Percentiles rank a stretch among this genome's conserved stretches.
Conservation (phyloP, 2,113 vertebrate genomes). For the Machaerirhynchus nigripectus region DNA sequence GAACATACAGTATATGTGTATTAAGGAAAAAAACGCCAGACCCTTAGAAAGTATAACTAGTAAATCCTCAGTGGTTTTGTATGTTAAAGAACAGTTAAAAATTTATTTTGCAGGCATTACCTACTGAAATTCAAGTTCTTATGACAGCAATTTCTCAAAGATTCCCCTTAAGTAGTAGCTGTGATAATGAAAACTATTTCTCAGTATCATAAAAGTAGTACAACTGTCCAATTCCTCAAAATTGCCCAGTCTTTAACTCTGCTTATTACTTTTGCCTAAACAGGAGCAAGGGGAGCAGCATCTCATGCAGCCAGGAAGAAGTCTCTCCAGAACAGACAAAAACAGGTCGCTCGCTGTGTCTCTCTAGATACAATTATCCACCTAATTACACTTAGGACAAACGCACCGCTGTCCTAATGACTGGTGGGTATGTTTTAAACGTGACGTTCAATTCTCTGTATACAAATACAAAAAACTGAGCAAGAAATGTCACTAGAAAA, state of each 20-base stretch:
- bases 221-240: not conserved
- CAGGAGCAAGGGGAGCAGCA: not conserved
- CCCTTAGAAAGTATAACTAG: not conserved
- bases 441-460: not conserved
- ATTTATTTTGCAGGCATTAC: not conserved
- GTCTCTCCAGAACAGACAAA: not conserved
- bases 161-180: not conserved
- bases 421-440: not conserved
- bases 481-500: not conserved
- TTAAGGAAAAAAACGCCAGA: not conserved
- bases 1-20: not conserved
- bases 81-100: not conserved
- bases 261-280: not conserved
- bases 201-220: not conserved
- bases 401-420: not conserved
- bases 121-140: not conserved
- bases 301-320: not conserved
- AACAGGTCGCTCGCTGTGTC: rapidly evolving
- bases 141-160: not conserved
- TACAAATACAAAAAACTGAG: not conserved
- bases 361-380: not conserved
- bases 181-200: not conserved
- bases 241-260: not conserved
- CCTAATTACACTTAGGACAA: conserved; percentile 20
- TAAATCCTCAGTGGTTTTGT: not conserved